A percentile compares a stretch with the other conserved stretches of the same genome.
phyloP scores from a whole-genome alignment of 2,888 invertebrate genomes.

The Aporophyla lueneburgensis region DNA sequence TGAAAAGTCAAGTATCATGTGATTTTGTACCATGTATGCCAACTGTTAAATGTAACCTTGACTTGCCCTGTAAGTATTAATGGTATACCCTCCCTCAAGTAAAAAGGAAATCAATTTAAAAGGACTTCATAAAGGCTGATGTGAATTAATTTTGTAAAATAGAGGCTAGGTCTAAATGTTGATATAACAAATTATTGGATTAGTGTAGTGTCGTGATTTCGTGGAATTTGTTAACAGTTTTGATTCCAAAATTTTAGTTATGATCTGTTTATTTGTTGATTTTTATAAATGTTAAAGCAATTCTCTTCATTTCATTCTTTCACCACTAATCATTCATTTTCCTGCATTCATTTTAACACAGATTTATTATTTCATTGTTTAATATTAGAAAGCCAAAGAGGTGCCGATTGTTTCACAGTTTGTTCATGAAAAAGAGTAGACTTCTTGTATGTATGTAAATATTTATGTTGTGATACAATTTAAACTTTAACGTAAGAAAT shows the following conservation, averaged over 20 bases:
- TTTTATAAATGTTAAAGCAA: slow-evolving; percentile 50
- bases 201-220: slow-evolving; percentile 35
- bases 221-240: slow-evolving; percentile 65
- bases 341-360: slow-evolving; percentile 33
- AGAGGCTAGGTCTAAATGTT: slow-evolving; percentile 59
- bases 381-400: slow-evolving; percentile 63
- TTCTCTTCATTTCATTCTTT: slow-evolving; percentile 30
- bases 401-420: slow-evolving; percentile 40
- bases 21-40: slow-evolving; percentile 6
- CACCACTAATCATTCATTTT: slow-evolving; percentile 22
- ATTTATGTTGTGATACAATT: slow-evolving; percentile 51
- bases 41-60: slow-evolving; percentile 3
- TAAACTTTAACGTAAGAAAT: slow-evolving; percentile 31
- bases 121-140: slow-evolving; percentile 56
- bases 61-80: neutral
- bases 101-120: slow-evolving; percentile 20
- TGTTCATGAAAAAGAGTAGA: slow-evolving; percentile 20
- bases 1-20: slow-evolving; percentile 15
- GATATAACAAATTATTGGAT: slow-evolving; percentile 20
- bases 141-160: slow-evolving; percentile 43
- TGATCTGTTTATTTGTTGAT: slow-evolving; percentile 38
- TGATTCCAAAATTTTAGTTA: slow-evolving; percentile 60
- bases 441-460: slow-evolving; percentile 71
- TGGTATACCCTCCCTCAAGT: neutral
- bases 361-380: slow-evolving; percentile 30